Evolutionary conservation across 2,888 invertebrate species (phyloP), one percentile per base, ranked within the genome.

Genomic region (Nematopogon swammerdamellus): DNA sequence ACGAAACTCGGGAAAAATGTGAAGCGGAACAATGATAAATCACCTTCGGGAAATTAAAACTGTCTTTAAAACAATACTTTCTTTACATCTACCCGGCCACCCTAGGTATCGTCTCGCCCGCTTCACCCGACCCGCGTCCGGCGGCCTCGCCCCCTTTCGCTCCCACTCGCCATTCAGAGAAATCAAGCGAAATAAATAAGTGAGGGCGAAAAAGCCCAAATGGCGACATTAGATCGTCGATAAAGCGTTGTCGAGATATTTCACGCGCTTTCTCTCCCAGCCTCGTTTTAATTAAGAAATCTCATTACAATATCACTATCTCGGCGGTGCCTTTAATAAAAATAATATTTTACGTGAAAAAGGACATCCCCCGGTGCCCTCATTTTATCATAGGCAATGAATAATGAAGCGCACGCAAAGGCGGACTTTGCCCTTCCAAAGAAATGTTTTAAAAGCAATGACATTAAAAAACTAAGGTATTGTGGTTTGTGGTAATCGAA

Each of bases 1-100:
- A 36, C 25, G 25, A 25, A 25, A 14, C 47, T 18, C 11, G 47
- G n/a, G 10, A 14, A 25, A n/a, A 5, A 8, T 18, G n/a, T 8
- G 29, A 47, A 47, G 16, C 19, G 47, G 29, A 47, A 47, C 36
- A 43, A 69, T 71, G 72, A 80, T 80, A 80, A 80, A 79, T 80
- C 77, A 80, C 75, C 71, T 73, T 73, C 74, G 75, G 80, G 80
- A 80, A 80, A 80, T 80, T 80, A 76, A 80, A 80, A 75, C 68
- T 73, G 74, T 74, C 76, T 74, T 74, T 74, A 72, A 70, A 75
- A 75, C 76, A 77, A 76, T 74, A 70, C 72, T 68, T 72, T 67
- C 66, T 68, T 69, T 14, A 45, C 16, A 18, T 8, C 11, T 16
- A 17, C n/a, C 16, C 45, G 18, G 5, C 18, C 30, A 18, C 19